Percentiles rank a stretch among this genome's conserved stretches.
phyloP scores from a whole-genome alignment of 2,888 invertebrate species.

The Drosophila dives region DNA sequence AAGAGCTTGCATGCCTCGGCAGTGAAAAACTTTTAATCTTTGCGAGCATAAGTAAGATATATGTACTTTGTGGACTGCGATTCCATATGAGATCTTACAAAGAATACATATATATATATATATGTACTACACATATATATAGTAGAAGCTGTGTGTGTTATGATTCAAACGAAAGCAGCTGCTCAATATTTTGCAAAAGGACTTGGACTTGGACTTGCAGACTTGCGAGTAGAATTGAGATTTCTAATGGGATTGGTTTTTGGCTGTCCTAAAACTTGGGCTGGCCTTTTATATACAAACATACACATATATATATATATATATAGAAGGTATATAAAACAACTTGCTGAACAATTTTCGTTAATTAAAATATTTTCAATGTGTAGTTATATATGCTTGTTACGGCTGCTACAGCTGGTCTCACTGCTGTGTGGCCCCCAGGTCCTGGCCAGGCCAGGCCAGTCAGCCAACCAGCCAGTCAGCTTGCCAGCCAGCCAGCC shows the following conservation, averaged over 20 bases:
- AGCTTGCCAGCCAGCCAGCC: constrained; percentile 25
- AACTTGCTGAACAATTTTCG: constrained; percentile 79
- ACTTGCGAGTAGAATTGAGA: constrained; percentile 67
- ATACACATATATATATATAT: constrained; percentile 7
- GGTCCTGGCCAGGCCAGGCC: constrained; percentile 11
- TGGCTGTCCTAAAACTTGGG: constrained; percentile 28
- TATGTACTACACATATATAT: constrained; percentile 13
- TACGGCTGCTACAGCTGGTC: constrained; percentile 37
- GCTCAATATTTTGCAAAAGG: constrained; percentile 73
- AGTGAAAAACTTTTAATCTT: constrained; percentile 78
- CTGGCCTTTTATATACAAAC: constrained; percentile 17
- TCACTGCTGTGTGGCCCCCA: constrained; percentile 30
- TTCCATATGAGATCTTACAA: constrained; percentile 56
- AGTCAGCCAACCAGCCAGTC: constrained; percentile 10
- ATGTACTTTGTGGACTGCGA: constrained; percentile 61
- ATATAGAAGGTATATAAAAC: constrained; percentile 51
- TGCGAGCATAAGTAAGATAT: constrained; percentile 78
- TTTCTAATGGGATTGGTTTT: constrained; percentile 79
- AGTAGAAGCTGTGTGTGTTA: constrained; percentile 15
- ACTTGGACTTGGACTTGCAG: constrained; percentile 44
- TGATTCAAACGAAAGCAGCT: constrained; percentile 73
- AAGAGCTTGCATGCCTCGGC: constrained; percentile 71
- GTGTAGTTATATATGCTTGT: constrained; percentile 71
- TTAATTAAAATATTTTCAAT: constrained; percentile 83
- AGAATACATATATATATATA: constrained; percentile 6